Evolutionary conservation across 2,113 vertebrate species (phyloP).

Genomic region (Gambusia holbrooki): DNA sequence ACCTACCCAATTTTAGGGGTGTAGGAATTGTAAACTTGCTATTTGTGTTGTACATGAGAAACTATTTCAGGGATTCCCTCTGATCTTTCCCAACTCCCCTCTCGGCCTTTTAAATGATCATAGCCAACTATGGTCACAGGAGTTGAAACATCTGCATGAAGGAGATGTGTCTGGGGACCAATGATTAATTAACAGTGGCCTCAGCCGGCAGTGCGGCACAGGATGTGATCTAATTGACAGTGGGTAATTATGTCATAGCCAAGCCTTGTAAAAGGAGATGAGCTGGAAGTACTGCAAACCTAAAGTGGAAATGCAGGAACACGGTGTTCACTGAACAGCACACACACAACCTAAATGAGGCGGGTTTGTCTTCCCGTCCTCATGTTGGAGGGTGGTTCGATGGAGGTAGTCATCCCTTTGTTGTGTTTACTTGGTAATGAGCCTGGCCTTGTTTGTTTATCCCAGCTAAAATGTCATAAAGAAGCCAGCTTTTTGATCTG

Average conservation of each 20-base stretch:
- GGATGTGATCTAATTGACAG: slow-evolving; percentile 72
- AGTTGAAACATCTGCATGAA: slow-evolving; percentile 56
- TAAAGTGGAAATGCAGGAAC: slow-evolving; percentile 44
- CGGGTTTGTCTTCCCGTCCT: slow-evolving; percentile 47
- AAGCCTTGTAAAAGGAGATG: slow-evolving; percentile 70
- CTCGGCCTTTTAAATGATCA: slow-evolving; percentile 38
- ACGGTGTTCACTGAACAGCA: background rate
- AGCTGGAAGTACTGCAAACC: slow-evolving; percentile 62
- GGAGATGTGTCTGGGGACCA: slow-evolving; percentile 50
- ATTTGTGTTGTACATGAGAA: background rate
- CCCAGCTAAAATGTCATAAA: slow-evolving; percentile 55
- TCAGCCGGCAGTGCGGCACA: slow-evolving; percentile 53
- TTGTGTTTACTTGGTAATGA: slow-evolving; percentile 38
- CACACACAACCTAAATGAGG: slow-evolving; percentile 16
- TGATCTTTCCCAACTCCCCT: background rate
- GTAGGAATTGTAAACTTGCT: background rate
- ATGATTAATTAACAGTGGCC: slow-evolving; percentile 74
- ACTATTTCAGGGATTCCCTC: slow-evolving; percentile 29
- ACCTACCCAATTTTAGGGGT: background rate
- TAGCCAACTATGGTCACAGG: background rate
- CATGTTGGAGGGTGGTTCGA: slow-evolving; percentile 29
- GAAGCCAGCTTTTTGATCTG: slow-evolving; percentile 59
- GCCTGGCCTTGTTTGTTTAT: slow-evolving; percentile 60
- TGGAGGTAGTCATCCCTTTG: slow-evolving; percentile 45
- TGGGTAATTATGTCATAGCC: slow-evolving; percentile 73